Evolutionary conservation across 2,888 invertebrate species (phyloP), one percentile per base, ranked within the genome.

Genomic region (Cephus spinipes): DNA sequence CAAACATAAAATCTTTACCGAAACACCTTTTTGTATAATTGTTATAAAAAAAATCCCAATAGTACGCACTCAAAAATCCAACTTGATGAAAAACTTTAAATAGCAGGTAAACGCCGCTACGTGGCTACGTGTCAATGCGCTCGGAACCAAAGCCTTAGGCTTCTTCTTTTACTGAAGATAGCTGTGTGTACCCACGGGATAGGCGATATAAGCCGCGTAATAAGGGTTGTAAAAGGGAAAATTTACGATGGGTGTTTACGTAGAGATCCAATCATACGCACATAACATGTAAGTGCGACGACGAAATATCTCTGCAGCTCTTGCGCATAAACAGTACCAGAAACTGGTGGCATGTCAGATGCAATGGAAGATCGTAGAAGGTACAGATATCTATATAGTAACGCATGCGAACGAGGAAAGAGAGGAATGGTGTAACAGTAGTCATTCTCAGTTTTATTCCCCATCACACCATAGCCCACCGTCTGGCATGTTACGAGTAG

Each of bases 181-280:
- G 23, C 23, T 23, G 2, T 15, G 4, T 2, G 1, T 6, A 55
- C 9, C 9, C 23, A 55, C 23, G 15, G 55, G 23, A 23, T 23
- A 9, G 55, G 23, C 55, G 55, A 23, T 23, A 31, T 71, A 36
- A 36, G 32, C 73, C 31, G 68, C 78, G 83, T 85, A 83, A 85
- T 85, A 83, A 80, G 77, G 73, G 69, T 85, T 81, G 80, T 85
- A 84, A 85, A 85, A 77, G 79, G 77, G 23, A 74, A 77, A 74
- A 82, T 85, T 85, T 84, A 81, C 82, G 81, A 73, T 77, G 77
- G 74, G 74, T 79, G 78, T 76, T 85, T 84, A 85, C 77, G 81
- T 80, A 83, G 85, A 81, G 84, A 80, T 77, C 81, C 80, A 80
- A 84, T 85, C 82, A 82, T 83, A 82, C 80, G 76, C 79, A 75